Evolutionary conservation across 2,113 vertebrate genomes (phyloP).

Genomic region (Galemys pyrenaicus): DNA sequence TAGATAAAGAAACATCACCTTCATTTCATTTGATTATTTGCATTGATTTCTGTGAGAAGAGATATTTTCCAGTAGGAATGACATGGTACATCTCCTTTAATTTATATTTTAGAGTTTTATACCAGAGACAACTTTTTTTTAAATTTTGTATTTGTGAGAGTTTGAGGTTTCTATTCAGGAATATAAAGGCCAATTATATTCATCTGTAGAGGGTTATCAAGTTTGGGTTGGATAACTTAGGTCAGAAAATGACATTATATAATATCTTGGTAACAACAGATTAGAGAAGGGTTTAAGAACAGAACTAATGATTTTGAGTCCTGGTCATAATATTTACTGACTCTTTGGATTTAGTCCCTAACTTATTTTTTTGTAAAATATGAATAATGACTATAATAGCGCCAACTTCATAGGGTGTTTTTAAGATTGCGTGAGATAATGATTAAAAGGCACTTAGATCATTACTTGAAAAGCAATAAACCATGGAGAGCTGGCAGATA

Average conservation of each 20-base stretch:
- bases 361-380: background rate
- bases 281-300: background rate
- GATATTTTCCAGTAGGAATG: background rate
- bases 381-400: background rate
- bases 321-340: background rate
- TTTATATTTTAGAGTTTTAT: background rate
- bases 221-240: background rate
- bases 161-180: slow-evolving; percentile 9
- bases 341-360: background rate
- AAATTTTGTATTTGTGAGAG: background rate
- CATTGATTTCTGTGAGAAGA: background rate
- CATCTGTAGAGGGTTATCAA: background rate
- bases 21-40: background rate
- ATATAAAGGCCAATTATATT: background rate
- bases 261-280: background rate
- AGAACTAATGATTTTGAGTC: background rate
- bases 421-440: slow-evolving; percentile 15
- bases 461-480: background rate
- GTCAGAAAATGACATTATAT: background rate
- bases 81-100: background rate
- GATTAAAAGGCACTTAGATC: background rate
- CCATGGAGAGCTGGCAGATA: background rate
- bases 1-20: background rate
- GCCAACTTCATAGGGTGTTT: background rate
- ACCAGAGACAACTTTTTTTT: slow-evolving; percentile 1